Evolutionary conservation across 2,113 vertebrate genomes (phyloP).

Genomic region (Ptilonorhynchus violaceus): DNA sequence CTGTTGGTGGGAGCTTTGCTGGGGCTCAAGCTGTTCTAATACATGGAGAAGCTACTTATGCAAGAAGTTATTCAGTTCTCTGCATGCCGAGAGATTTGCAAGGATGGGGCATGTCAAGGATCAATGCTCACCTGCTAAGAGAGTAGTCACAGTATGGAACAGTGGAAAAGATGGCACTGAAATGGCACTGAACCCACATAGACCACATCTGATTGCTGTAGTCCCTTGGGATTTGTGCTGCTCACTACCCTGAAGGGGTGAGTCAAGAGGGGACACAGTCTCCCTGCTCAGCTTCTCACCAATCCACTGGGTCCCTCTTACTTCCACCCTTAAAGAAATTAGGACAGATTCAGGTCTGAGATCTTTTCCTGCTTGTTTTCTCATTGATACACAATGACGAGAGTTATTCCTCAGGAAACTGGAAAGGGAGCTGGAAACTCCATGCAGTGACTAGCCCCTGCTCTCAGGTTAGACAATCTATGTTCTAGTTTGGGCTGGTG

Average conservation of each 20-base stretch:
- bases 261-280: neutral
- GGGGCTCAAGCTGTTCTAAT: neutral
- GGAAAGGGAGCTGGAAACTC: neutral
- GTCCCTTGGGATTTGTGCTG: neutral
- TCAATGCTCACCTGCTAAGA: neutral
- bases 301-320: neutral
- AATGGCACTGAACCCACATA: neutral
- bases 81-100: neutral
- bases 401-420: neutral
- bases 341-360: neutral
- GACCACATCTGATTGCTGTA: neutral
- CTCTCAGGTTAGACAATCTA: neutral
- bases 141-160: neutral
- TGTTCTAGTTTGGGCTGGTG: neutral
- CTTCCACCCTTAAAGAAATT: neutral
- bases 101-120: neutral
- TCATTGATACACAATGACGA: neutral
- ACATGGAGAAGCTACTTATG: neutral
- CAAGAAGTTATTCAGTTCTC: neutral
- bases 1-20: neutral
- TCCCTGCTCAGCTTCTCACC: neutral
- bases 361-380: neutral
- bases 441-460: neutral
- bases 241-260: neutral
- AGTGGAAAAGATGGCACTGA: neutral